Evolutionary conservation across 2,888 invertebrate genomes (phyloP), one percentile per base, ranked within the genome.

Genomic region (Chrysomela aeneicollis): DNA sequence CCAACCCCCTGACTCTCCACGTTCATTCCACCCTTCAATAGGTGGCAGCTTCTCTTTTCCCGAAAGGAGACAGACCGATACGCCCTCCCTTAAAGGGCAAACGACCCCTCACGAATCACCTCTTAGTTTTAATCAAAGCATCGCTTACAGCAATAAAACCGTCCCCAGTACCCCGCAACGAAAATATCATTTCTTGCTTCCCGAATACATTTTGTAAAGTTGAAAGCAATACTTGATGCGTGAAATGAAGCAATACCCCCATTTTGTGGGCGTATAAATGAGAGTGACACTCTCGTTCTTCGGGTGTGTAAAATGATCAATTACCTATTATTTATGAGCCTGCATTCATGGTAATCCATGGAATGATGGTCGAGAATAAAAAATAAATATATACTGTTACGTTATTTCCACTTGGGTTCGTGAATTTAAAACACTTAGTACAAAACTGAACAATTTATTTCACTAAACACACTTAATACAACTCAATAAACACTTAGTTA

Each of bases 161-260:
- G 42, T 37, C 42, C 42, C 22, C 17, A 19, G n/a, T 6, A 10
- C 9, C 35, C 8, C 35, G 35, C 42, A n/a, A 42, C n/a, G 26
- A 26, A 26, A 42, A 42, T 15, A 42, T 15, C 15, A 42, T 42
- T 42, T 15, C 15, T 42, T n/a, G 42, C 42, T 42, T 4, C 2
- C n/a, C 3, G 15, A 42, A 42, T 68, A 64, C 68, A 68, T 70
- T 37, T 37, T 53, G 12, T 55, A 35, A 37, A 18, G 32, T 52
- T 15, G 32, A 26, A 32, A 32, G 21, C 42, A 55, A 55, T n/a
- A 32, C 37, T 42, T 22, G 37, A 42, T 55, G 42, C 55, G 21
- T 55, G 32, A 55, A 55, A 55, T 55, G 35, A 37, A 55, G 55
- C 37, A 55, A 21, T 55, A 35, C 17, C 54, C 54, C 1, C 10